Base-by-base conservation (phyloP, 2,888 invertebrate genomes). In the Drosophila putrida region DNA sequence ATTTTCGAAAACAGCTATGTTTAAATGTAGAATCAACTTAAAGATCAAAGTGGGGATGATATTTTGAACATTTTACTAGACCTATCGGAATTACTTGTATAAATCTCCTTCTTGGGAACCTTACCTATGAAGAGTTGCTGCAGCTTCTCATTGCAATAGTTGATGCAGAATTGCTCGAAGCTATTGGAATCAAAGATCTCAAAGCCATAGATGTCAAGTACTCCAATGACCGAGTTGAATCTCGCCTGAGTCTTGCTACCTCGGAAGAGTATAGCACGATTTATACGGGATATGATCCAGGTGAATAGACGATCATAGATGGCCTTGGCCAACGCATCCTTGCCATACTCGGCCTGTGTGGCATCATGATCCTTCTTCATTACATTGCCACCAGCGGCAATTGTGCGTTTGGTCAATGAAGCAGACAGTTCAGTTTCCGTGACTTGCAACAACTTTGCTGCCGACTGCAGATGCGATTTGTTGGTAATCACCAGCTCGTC, bases 131-230 rank as follows among this genome's bases (percentile, higher is more conserved):
- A 99, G 36, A 99, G 93, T 92, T 99, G 99, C 91, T 99, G 99
- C 76, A 99, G 93, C 92, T 99, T 99, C 93, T 99, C 99, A 92
- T 99, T 99, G 91, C 99, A 99, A 93, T 99, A 99, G 93, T 99
- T 99, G 13, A 99, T 99, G 93, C 99, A 99, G 93, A 99, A 98
- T 93, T 99, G 99, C 92, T 99, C 99, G 93, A 99, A 98, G 93
- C 98, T 98, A 93, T 99, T 99, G 31, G 95, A 95, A 82, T 98
- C 98, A 92, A 99, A 98, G 80, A 99, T 98, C 94, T 99, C 99
- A 93, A 99, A 99, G 20, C 99, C 99, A 92, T 99, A 99, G 90
- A 99, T 99, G 91, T 99, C 99, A 53, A 99, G 93, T 5, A 99
- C 99, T 9, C 99, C 99, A 63, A 93, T 93, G 1, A 93, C 93